phyloP scores from a whole-genome alignment of 2,888 invertebrate species.

The Andrena hattorfiana region DNA sequence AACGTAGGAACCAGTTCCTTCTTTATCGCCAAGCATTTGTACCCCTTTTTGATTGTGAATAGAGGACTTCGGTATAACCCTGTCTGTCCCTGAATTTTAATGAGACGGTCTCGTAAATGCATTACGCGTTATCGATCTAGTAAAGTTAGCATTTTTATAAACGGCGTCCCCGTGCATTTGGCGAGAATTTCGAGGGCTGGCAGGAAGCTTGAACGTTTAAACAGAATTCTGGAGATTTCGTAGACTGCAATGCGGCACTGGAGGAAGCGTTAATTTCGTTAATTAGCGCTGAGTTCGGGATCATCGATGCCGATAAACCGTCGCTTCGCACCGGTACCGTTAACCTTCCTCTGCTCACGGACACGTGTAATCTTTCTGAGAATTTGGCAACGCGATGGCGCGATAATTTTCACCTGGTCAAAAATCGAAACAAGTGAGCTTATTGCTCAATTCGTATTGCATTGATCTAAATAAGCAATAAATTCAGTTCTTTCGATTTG shows the following conservation, averaged over 20 bases:
- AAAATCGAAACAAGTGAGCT: not conserved
- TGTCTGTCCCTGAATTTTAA: constrained; percentile 46
- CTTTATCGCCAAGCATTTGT: constrained; percentile 28
- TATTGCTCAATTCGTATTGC: too few species aligned
- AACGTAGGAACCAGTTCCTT: constrained; percentile 40
- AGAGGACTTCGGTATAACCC: not conserved
- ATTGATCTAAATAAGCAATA: too few species aligned
- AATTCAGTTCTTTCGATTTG: too few species aligned
- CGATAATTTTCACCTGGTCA: not conserved
- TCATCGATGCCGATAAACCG: constrained; percentile 51
- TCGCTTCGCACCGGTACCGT: constrained; percentile 49
- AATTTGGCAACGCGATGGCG: constrained; percentile 19
- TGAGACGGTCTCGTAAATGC: constrained; percentile 30
- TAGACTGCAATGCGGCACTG: constrained; percentile 42
- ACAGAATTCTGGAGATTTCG: constrained; percentile 17
- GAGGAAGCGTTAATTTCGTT: constrained; percentile 61
- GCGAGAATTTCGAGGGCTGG: not conserved
- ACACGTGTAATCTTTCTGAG: constrained; percentile 31
- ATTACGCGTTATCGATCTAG: constrained; percentile 37
- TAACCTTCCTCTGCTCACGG: constrained; percentile 30
- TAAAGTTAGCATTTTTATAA: constrained; percentile 15
- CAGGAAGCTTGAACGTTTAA: constrained; percentile 22
- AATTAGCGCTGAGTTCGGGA: constrained; percentile 47
- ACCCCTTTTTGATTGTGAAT: constrained; percentile 23
- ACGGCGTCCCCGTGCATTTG: not conserved